Conservation (phyloP, 1,140 invertebrate species). For the Cataglyphis hispanica region DNA sequence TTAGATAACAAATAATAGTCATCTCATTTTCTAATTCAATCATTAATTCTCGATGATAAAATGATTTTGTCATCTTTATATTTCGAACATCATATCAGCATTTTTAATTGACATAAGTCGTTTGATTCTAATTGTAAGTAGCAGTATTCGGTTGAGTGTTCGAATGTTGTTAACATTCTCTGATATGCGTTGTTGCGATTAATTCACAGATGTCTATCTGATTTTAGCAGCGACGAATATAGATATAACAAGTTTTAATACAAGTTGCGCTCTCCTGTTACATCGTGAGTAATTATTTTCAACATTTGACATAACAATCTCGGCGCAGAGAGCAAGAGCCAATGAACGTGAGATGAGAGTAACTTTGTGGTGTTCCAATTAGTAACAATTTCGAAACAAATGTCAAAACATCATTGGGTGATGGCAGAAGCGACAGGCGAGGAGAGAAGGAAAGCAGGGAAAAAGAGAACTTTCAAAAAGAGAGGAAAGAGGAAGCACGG, state of each 20-base stretch:
- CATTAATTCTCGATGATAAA: neutral
- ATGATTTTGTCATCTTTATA: neutral
- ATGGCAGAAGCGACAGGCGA: slow-evolving; percentile 14
- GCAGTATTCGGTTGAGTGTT: neutral
- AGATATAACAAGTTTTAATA: neutral
- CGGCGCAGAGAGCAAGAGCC: neutral
- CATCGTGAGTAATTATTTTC: slow-evolving; percentile 40
- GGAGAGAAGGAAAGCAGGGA: neutral
- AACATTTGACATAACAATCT: slow-evolving; percentile 42
- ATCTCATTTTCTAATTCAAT: neutral
- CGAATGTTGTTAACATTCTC: neutral
- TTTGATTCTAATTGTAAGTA: neutral
- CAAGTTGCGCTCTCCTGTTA: neutral
- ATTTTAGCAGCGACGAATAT: neutral
- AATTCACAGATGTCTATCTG: neutral
- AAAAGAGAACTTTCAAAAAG: neutral
- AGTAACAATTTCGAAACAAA: slow-evolving; percentile 67
- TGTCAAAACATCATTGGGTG: slow-evolving; percentile 57
- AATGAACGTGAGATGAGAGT: neutral
- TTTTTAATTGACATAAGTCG: neutral
- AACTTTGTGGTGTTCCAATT: slow-evolving; percentile 63
- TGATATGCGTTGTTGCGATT: neutral
- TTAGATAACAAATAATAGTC: neutral
- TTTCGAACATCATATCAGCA: neutral
- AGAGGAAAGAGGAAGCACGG: neutral